Conservation (phyloP, 1,140 invertebrate species). For the Antheraea mylitta region DNA sequence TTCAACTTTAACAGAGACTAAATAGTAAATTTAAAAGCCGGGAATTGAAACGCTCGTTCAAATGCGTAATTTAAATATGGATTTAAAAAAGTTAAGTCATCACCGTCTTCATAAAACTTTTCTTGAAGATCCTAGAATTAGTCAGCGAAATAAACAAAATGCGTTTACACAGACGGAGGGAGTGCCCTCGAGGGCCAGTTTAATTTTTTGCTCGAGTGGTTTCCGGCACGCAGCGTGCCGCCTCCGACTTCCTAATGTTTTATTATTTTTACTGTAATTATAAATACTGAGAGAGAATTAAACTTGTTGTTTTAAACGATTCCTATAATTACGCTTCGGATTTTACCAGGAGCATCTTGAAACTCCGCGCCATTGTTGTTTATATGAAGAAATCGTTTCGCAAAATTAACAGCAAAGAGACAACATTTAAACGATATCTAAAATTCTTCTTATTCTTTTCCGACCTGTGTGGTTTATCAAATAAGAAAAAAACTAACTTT, state of each 20-base stretch:
- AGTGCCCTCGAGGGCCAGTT: constrained; percentile 39
- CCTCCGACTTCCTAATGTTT: constrained; percentile 37
- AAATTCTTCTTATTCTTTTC: too few relatives aligned
- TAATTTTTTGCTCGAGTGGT: constrained; percentile 56
- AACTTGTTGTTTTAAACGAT: constrained; percentile 29
- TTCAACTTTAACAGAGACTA: too few relatives aligned
- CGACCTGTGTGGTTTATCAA: too few relatives aligned
- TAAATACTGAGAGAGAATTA: constrained; percentile 39
- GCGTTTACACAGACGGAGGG: constrained; percentile 14
- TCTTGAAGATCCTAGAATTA: constrained; percentile 5
- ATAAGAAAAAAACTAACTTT: too few relatives aligned
- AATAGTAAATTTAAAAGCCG: too few relatives aligned
- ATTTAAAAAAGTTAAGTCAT: constrained; percentile 8
- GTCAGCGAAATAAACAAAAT: constrained; percentile 4
- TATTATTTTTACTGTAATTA: constrained; percentile 57
- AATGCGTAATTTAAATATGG: too few relatives aligned
- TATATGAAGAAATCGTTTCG: too few relatives aligned
- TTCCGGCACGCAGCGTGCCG: constrained; percentile 18
- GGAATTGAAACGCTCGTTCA: too few relatives aligned
- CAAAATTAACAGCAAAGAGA: background rate
- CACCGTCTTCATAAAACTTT: constrained; percentile 1
- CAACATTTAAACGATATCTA: too few relatives aligned
- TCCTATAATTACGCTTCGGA: background rate
- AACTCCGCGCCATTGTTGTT: background rate
- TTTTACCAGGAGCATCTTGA: background rate